phyloP scores from a whole-genome alignment of 2,888 invertebrate genomes.

The Dasypolia templi region DNA sequence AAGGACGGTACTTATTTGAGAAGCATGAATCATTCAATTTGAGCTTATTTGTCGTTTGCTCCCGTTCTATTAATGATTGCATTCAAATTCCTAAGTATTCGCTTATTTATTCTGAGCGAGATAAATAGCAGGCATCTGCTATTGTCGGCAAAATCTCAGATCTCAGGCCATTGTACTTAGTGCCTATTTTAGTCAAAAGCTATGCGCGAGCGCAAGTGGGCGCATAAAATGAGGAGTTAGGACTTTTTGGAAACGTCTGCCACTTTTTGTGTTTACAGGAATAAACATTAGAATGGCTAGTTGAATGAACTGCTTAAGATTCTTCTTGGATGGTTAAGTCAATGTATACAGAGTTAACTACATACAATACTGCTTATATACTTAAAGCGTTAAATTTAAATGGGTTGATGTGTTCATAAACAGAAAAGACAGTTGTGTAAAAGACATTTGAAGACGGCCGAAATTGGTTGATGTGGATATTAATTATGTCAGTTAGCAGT shows the following conservation, averaged over 20 bases:
- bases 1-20: too few species aligned
- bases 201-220: slow-evolving; percentile 50
- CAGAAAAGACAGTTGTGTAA: too few species aligned
- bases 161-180: slow-evolving; percentile 64
- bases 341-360: neutral
- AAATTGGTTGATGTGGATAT: too few species aligned
- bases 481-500: too few species aligned
- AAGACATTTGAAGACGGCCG: too few species aligned
- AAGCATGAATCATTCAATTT: too few species aligned
- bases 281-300: slow-evolving; percentile 36
- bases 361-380: too few species aligned
- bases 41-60: neutral
- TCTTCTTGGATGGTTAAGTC: slow-evolving; percentile 4
- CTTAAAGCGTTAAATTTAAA: too few species aligned
- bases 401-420: too few species aligned
- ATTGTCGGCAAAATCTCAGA: slow-evolving; percentile 38
- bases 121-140: slow-evolving; percentile 51
- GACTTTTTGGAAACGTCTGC: slow-evolving; percentile 51
- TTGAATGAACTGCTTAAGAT: slow-evolving; percentile 34
- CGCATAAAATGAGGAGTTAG: slow-evolving; percentile 35
- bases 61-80: neutral
- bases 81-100: slow-evolving; percentile 3
- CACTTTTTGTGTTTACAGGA: slow-evolving; percentile 39
- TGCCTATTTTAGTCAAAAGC: slow-evolving; percentile 64
- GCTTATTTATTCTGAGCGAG: slow-evolving; percentile 33